A percentile compares a stretch with the other conserved stretches of the same genome.
Evolutionary conservation across 1,140 invertebrate species (phyloP).

Genomic region (Phymorhynchus buccinoides): DNA sequence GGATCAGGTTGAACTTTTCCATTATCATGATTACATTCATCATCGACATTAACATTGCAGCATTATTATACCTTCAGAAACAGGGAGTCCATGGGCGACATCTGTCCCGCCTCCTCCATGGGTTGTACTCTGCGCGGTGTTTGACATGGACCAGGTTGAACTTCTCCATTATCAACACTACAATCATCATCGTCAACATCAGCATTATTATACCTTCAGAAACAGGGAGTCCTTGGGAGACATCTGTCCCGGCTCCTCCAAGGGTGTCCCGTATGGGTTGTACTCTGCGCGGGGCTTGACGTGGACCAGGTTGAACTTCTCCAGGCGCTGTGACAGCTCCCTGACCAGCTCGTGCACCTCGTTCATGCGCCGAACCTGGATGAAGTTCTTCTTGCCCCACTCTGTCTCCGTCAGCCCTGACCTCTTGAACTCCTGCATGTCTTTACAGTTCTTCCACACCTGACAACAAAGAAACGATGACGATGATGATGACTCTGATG

Average conservation of each 20-base stretch:
- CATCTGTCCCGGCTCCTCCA: conserved; percentile 42
- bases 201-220: conserved; percentile 64
- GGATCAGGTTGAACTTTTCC: too few relatives aligned
- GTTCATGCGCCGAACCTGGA: conserved; percentile 82
- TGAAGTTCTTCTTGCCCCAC: conserved; percentile 83
- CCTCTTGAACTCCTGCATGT: conserved; percentile 68
- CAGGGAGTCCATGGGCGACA: conserved; percentile 59
- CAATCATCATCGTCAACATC: too few relatives aligned
- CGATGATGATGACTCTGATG: too few relatives aligned
- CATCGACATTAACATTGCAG: too few relatives aligned
- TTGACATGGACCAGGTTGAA: conserved; percentile 66
- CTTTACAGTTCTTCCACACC: conserved; percentile 71
- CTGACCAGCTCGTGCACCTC: conserved; percentile 83
- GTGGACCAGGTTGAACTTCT: conserved; percentile 65
- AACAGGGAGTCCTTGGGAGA: conserved; percentile 61
- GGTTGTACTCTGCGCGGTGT: conserved; percentile 10
- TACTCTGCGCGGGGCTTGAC: conserved; percentile 41
- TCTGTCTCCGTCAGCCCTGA: conserved; percentile 75
- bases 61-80: conserved; percentile 65
- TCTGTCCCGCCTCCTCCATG: conserved; percentile 32
- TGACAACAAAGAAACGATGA: conserved; percentile 48
- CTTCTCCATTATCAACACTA: too few relatives aligned
- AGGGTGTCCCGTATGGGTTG: neutral
- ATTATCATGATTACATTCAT: too few relatives aligned
- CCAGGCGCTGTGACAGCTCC: conserved; percentile 81